Evolutionary conservation across 2,113 vertebrate species (phyloP).

Genomic region (Scomber scombrus): DNA sequence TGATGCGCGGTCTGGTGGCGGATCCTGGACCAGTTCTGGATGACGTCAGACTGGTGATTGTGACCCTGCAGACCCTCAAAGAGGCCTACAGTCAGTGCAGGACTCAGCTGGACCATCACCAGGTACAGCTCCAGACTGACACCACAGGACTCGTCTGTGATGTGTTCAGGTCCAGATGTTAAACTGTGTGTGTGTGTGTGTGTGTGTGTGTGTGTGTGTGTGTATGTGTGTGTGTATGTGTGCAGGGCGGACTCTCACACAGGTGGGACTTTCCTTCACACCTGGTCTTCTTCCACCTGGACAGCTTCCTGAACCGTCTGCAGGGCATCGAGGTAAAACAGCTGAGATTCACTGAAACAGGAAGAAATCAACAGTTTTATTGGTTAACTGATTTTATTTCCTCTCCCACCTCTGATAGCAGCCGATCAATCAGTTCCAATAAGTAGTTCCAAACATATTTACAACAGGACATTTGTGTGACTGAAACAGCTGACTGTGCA

Average conservation of each 20-base stretch:
- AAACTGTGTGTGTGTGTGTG: too few species aligned
- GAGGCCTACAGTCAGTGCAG: slow-evolving; percentile 65
- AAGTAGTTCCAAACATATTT: too few species aligned
- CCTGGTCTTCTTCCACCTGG: slow-evolving; percentile 80
- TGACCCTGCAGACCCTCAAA: slow-evolving; percentile 75
- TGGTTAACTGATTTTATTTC: too few species aligned
- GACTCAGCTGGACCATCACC: slow-evolving; percentile 42
- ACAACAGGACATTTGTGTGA: too few species aligned
- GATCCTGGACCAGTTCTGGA: slow-evolving; percentile 73
- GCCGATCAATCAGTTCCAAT: too few species aligned
- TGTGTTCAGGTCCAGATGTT: too few species aligned
- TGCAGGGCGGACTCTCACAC: slow-evolving; percentile 63
- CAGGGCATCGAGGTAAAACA: slow-evolving; percentile 80
- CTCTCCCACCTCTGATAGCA: too few species aligned
- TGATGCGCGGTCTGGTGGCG: slow-evolving; percentile 85
- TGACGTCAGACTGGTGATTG: slow-evolving; percentile 70
- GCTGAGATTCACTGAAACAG: too few species aligned
- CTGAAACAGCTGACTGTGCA: too few species aligned
- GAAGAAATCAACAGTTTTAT: too few species aligned
- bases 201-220: too few species aligned
- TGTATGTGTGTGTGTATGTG: neutral
- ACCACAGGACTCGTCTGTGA: too few species aligned
- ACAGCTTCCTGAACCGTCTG: slow-evolving; percentile 81
- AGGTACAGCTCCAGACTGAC: neutral
- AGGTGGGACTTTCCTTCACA: slow-evolving; percentile 83